Conservation (phyloP, 2,797 vertebrate genomes). For the Cuniculus paca region DNA sequence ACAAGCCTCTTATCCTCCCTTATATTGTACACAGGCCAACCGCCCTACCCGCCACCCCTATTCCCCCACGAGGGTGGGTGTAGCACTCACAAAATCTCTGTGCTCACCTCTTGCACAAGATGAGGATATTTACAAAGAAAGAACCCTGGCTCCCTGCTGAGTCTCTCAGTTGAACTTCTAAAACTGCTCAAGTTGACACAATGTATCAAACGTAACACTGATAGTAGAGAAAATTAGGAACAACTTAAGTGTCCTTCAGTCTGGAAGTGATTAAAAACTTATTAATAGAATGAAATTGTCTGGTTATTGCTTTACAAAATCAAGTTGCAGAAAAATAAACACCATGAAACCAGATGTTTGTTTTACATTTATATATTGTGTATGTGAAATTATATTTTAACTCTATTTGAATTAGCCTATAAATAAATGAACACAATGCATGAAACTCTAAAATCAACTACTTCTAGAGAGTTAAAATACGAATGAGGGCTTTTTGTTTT, state of each 20-base stretch:
- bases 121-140: too few relatives aligned
- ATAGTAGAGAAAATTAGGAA: neutral
- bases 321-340: neutral
- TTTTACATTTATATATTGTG: neutral
- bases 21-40: too few relatives aligned
- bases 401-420: slow-evolving; percentile 26
- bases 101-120: too few relatives aligned
- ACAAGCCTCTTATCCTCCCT: too few relatives aligned
- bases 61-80: too few relatives aligned
- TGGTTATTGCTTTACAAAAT: neutral
- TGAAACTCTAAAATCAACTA: neutral
- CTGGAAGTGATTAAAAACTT: neutral
- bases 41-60: too few relatives aligned
- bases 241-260: neutral
- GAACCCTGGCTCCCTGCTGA: too few relatives aligned
- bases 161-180: too few relatives aligned
- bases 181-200: too few relatives aligned
- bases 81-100: too few relatives aligned
- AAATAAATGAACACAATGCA: neutral
- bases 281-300: neutral
- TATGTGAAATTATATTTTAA: neutral
- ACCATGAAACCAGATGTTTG: neutral
- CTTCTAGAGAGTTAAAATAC: neutral
- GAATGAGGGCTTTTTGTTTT: neutral
- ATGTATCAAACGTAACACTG: too few relatives aligned